Conservation (phyloP, 2,797 vertebrate species). For the Lemur catta region DNA sequence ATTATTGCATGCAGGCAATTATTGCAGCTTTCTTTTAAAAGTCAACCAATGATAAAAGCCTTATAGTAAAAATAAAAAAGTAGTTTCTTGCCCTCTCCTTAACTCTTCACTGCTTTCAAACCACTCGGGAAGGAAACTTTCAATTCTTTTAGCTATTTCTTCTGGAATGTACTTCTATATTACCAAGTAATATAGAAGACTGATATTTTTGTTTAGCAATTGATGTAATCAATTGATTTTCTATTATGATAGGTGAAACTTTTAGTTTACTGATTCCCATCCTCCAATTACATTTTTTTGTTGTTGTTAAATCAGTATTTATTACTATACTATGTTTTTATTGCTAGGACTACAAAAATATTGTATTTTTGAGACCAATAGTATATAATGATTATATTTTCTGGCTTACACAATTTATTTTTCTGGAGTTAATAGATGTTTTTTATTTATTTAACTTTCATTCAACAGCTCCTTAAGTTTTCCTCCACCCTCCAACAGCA, state of each 20-base stretch:
- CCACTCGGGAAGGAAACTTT: neutral
- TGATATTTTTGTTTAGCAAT: neutral
- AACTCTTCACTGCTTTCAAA: neutral
- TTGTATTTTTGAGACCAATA: neutral
- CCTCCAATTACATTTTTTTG: neutral
- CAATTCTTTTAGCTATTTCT: conserved; percentile 26
- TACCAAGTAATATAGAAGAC: neutral
- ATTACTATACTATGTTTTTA: neutral
- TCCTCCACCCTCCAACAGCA: neutral
- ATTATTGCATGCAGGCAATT: neutral
- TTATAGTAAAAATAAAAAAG: neutral
- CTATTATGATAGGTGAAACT: neutral
- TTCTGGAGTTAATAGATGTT: neutral
- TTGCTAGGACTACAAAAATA: neutral
- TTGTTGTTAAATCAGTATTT: neutral
- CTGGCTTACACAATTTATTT: neutral
- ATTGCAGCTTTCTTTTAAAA: neutral
- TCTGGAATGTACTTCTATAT: neutral
- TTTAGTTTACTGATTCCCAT: neutral
- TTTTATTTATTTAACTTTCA: conserved; percentile 7
- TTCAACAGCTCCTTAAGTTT: neutral
- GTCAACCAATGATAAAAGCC: neutral
- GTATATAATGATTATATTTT: neutral
- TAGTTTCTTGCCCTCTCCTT: neutral
- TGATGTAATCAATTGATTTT: neutral